A percentile compares a stretch with the other conserved stretches of the same genome.
Evolutionary conservation across 2,113 vertebrate species (phyloP).

Genomic region (Anhinga rufa): DNA sequence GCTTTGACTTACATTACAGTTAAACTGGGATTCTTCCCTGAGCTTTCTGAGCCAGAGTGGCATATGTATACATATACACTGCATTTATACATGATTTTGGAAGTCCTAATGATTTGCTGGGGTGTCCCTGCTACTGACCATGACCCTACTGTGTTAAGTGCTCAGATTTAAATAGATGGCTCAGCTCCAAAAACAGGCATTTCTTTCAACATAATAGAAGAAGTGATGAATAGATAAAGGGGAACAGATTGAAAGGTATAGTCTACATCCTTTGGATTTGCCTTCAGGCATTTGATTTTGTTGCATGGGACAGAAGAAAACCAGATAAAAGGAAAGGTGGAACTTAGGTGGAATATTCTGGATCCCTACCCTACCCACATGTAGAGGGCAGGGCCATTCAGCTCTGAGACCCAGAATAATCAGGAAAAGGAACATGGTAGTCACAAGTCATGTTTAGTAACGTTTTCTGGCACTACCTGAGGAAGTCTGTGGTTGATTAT

Average conservation of each 20-base stretch:
- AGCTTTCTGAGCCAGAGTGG: not conserved
- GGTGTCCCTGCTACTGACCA: not conserved
- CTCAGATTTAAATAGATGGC: not conserved
- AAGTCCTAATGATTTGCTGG: not conserved
- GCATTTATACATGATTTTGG: not conserved
- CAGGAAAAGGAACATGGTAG: not conserved
- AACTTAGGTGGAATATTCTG: not conserved
- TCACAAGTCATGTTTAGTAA: not conserved
- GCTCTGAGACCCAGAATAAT: not conserved
- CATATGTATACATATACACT: not conserved
- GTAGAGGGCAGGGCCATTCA: not conserved
- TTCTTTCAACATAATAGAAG: not conserved
- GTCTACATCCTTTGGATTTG: not conserved
- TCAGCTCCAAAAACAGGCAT: not conserved
- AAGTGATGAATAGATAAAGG: not conserved
- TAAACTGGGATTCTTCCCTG: not conserved
- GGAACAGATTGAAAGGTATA: not conserved
- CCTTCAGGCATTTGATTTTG: not conserved
- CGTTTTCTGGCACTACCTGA: not conserved
- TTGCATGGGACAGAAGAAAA: not conserved
- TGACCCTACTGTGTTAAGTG: not conserved
- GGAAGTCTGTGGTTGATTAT: not conserved
- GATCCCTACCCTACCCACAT: not conserved
- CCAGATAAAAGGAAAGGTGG: not conserved
- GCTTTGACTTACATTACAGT: not conserved